phyloP scores from a whole-genome alignment of 2,113 vertebrate species.

The Lampris incognitus region DNA sequence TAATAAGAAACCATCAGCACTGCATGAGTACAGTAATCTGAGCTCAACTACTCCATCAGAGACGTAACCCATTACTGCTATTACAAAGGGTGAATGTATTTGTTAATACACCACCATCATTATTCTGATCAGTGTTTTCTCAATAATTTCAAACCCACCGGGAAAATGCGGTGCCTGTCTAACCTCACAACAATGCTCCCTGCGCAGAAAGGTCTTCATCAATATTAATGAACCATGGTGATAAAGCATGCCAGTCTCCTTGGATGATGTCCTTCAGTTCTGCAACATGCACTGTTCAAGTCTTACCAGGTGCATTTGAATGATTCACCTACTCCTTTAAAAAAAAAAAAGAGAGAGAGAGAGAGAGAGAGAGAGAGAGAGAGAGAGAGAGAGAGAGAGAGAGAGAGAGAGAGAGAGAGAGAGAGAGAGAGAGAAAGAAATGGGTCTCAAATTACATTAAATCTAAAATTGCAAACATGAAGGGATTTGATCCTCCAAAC shows the following conservation, averaged over 20 bases:
- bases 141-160: slow-evolving; percentile 11
- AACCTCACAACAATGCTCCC: slow-evolving; percentile 33
- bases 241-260: slow-evolving; percentile 15
- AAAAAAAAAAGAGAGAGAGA: neutral
- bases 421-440: neutral
- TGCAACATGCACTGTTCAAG: neutral
- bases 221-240: slow-evolving; percentile 34
- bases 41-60: neutral
- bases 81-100: slow-evolving; percentile 1
- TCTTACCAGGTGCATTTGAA: slow-evolving; percentile 29
- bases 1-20: slow-evolving; percentile 7
- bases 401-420: too few species aligned
- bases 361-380: too few species aligned
- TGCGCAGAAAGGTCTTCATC: slow-evolving; percentile 33
- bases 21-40: neutral
- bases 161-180: slow-evolving; percentile 12
- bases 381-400: too few species aligned
- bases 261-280: slow-evolving; percentile 41
- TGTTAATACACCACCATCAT: neutral
- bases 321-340: slow-evolving; percentile 6
- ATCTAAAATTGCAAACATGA: slow-evolving; percentile 19
- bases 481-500: neutral
- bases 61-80: neutral
- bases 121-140: slow-evolving; percentile 11
- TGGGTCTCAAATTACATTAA: slow-evolving; percentile 18